Evolutionary conservation across 1,140 invertebrate species (phyloP).

Genomic region (Pogonognathellus flavescens): DNA sequence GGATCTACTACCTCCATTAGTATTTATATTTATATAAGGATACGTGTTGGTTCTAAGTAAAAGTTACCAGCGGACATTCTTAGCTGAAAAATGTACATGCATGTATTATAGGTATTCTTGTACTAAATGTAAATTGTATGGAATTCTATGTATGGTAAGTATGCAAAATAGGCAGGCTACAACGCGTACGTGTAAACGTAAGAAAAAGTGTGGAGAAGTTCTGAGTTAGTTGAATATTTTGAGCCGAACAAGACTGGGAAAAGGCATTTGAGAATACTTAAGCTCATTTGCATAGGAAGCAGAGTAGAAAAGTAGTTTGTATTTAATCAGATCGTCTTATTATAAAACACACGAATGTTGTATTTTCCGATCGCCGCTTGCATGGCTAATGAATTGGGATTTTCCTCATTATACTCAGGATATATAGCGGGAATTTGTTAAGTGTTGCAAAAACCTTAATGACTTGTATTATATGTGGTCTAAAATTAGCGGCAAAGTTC

Average conservation of each 20-base stretch:
- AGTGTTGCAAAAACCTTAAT: not conserved
- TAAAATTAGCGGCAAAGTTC: constrained; percentile 39
- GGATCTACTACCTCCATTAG: no score
- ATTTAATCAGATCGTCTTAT: constrained; percentile 27
- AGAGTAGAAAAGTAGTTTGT: not conserved
- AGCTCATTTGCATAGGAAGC: constrained; percentile 9
- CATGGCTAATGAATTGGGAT: constrained; percentile 21
- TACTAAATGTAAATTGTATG: constrained; percentile 26
- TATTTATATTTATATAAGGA: no score
- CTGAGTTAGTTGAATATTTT: constrained; percentile 23
- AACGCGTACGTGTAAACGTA: not conserved
- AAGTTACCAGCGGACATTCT: not conserved
- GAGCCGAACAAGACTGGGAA: not conserved
- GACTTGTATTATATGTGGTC: constrained; percentile 23
- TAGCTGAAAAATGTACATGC: not conserved
- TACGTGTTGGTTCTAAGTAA: not conserved
- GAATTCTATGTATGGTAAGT: constrained; percentile 25
- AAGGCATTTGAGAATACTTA: not conserved
- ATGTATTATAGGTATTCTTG: not conserved
- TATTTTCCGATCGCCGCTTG: constrained; percentile 2
- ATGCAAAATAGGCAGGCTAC: constrained; percentile 20
- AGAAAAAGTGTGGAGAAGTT: not conserved
- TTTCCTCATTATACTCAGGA: not conserved
- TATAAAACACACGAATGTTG: not conserved
- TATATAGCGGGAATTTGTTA: constrained; percentile 6